A percentile compares a stretch with the other conserved stretches of the same genome.
Conservation (phyloP, 2,113 vertebrate genomes). For the Rhinoptilus africanus region DNA sequence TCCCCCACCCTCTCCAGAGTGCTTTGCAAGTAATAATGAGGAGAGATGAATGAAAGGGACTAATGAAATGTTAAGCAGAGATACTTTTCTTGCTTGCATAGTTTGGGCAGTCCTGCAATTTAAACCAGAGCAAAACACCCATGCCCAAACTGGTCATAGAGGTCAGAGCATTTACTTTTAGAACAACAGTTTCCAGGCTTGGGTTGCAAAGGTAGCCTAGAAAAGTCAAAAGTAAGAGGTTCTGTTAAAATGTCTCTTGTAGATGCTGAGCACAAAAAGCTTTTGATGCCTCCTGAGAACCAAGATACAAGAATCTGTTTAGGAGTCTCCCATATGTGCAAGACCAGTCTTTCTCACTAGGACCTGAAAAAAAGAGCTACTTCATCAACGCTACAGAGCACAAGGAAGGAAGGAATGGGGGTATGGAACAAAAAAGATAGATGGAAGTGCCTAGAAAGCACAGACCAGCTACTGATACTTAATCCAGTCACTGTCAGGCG, state of each 20-base stretch:
- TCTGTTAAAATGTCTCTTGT: not conserved
- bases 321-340: not conserved
- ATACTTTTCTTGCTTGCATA: not conserved
- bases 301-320: not conserved
- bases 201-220: not conserved
- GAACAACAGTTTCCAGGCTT: not conserved
- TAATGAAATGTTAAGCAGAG: not conserved
- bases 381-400: not conserved
- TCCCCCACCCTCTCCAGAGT: not conserved
- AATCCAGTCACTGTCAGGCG: not conserved
- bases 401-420: not conserved
- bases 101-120: not conserved
- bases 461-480: fast-evolving
- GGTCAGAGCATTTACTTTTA: not conserved
- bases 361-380: not conserved
- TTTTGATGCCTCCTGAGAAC: not conserved
- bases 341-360: not conserved
- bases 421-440: fast-evolving
- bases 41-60: not conserved
- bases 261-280: not conserved
- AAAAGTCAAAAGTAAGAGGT: not conserved
- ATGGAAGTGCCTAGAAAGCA: not conserved
- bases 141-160: not conserved
- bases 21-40: not conserved
- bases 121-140: not conserved